A percentile compares a stretch with the other conserved stretches of the same genome.
phyloP scores from a whole-genome alignment of 2,888 invertebrate species.

The Cephus spinipes region DNA sequence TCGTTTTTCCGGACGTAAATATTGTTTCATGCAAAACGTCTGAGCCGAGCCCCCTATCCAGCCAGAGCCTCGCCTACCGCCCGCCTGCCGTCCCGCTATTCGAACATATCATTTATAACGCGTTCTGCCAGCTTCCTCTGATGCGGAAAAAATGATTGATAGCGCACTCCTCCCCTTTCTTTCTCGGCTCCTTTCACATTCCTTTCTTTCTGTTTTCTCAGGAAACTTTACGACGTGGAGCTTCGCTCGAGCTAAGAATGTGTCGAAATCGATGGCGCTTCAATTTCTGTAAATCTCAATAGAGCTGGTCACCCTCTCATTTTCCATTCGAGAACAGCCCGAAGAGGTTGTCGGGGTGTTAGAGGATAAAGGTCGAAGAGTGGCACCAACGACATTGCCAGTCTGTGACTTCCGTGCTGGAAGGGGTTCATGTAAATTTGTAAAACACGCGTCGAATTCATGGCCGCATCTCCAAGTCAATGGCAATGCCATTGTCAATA shows the following conservation, averaged over 20 bases:
- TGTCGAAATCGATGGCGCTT: conserved; percentile 16
- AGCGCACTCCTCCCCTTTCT: neutral
- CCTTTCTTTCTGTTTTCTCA: neutral
- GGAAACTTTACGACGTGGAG: neutral
- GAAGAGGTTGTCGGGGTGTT: neutral
- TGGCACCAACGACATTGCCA: neutral
- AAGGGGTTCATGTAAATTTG: conserved; percentile 44
- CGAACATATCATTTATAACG: conserved; percentile 26
- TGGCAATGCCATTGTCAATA: conserved; percentile 44
- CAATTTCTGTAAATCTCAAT: conserved; percentile 25
- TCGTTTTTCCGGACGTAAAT: conserved; percentile 23
- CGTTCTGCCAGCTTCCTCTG: conserved; percentile 20
- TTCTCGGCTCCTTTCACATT: neutral
- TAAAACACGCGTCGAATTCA: conserved; percentile 45
- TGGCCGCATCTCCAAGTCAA: conserved; percentile 37
- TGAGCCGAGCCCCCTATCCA: neutral
- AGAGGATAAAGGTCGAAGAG: neutral
- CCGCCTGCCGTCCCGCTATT: conserved; percentile 1
- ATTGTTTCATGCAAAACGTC: conserved; percentile 25
- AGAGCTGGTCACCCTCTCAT: neutral
- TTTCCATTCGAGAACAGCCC: neutral
- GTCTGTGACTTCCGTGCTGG: neutral
- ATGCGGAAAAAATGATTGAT: conserved; percentile 25
- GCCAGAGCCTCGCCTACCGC: neutral
- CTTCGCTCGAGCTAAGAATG: neutral